Conservation (phyloP, 2,113 vertebrate genomes). For the Rhabdornis inornatus region DNA sequence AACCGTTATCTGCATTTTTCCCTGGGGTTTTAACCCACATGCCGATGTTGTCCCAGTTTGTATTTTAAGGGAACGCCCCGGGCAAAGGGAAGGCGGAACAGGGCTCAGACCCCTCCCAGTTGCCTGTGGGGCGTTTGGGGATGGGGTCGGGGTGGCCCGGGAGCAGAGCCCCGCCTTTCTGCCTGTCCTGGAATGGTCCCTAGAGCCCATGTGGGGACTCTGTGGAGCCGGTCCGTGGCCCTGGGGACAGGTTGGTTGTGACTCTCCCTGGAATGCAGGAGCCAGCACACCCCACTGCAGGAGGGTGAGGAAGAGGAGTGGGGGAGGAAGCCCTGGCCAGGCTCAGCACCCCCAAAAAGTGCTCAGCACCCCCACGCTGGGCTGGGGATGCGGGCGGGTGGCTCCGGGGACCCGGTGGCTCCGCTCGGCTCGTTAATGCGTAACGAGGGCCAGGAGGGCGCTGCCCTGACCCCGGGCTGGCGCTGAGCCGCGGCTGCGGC, state of each 20-base stretch:
- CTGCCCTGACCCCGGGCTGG: not conserved
- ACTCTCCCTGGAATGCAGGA: not conserved
- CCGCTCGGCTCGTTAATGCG: not conserved
- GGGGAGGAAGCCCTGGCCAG: not conserved
- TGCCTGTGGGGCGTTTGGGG: not conserved
- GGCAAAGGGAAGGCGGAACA: fast-evolving
- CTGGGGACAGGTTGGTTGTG: not conserved
- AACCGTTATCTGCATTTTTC: not conserved
- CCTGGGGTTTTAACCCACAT: not conserved
- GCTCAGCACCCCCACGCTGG: not conserved
- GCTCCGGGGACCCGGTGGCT: fast-evolving
- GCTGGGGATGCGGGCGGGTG: not conserved
- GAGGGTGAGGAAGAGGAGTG: not conserved
- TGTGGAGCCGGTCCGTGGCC: fast-evolving
- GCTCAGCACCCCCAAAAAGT: not conserved
- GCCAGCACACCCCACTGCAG: fast-evolving
- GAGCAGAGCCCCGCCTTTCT: not conserved
- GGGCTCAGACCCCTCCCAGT: fast-evolving
- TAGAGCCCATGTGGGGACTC: fast-evolving
- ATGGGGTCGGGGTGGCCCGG: not conserved
- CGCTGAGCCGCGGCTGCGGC: fast-evolving
- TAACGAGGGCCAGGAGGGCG: not conserved
- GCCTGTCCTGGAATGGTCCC: not conserved
- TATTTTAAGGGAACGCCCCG: not conserved
- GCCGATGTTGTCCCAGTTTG: not conserved